Evolutionary conservation across 2,888 invertebrate species (phyloP).

Genomic region (Linnaemya vulpina): DNA sequence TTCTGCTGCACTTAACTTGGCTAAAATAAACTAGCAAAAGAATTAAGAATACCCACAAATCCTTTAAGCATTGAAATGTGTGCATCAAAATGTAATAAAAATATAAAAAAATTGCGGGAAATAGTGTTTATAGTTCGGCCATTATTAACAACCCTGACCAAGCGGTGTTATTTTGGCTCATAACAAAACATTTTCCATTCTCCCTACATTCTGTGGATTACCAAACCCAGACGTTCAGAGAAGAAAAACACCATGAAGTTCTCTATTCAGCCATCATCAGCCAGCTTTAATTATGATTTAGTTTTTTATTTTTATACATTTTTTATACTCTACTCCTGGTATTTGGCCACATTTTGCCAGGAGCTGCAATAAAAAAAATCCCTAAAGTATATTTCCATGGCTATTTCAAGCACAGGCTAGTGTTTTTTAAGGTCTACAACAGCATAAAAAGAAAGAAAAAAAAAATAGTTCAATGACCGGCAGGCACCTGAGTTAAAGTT

Average conservation of each 20-base stretch:
- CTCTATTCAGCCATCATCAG: conserved; percentile 1
- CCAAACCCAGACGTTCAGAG: conserved; percentile 1
- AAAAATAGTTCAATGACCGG: conserved; percentile 30
- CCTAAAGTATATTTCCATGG: neutral
- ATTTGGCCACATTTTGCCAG: conserved; percentile 11
- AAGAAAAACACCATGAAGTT: neutral
- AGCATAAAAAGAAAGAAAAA: no score
- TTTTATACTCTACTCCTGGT: conserved; percentile 5
- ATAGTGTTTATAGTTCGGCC: neutral
- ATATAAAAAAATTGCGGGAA: conserved; percentile 6
- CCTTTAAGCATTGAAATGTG: conserved; percentile 9
- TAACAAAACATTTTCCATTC: neutral
- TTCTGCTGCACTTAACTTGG: neutral
- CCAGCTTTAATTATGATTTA: conserved; percentile 32
- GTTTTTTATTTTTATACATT: neutral
- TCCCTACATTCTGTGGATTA: neutral
- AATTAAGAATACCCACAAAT: conserved; percentile 9
- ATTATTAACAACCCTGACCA: conserved; percentile 11
- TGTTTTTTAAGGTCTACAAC: conserved; percentile 13
- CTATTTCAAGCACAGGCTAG: conserved; percentile 3
- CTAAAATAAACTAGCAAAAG: neutral
- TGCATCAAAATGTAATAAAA: no score
- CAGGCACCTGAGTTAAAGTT: conserved; percentile 21
- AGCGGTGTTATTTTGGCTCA: neutral
- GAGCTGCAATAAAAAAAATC: conserved; percentile 14